Conservation (phyloP, 2,797 vertebrate species). For the Channa striata region DNA sequence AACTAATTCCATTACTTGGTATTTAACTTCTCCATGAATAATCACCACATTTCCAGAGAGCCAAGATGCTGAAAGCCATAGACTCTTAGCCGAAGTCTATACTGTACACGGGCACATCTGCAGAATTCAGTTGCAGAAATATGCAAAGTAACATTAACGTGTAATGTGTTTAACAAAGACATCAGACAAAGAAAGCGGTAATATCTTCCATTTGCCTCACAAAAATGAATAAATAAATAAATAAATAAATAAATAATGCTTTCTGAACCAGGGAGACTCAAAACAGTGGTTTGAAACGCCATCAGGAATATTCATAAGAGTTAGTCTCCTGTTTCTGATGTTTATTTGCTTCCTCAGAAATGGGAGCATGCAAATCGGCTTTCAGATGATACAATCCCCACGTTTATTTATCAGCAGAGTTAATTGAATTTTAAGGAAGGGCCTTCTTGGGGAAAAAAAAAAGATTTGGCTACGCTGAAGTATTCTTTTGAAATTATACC, state of each 20-base stretch:
- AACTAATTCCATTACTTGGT: constrained; percentile 73
- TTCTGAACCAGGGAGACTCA: constrained; percentile 48
- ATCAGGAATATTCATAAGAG: constrained; percentile 72
- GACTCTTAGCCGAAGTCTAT: constrained; percentile 6
- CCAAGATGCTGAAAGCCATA: constrained; percentile 40
- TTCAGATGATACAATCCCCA: constrained; percentile 79
- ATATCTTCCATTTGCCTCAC: constrained; percentile 58
- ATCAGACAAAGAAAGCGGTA: constrained; percentile 52
- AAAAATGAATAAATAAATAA: constrained; percentile 51
- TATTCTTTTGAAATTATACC: constrained; percentile 91
- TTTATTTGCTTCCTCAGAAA: constrained; percentile 70
- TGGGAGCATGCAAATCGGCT: constrained; percentile 74
- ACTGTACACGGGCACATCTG: constrained; percentile 28
- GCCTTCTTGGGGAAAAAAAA: constrained; percentile 57
- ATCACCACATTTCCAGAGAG: constrained; percentile 41
- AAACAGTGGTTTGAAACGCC: constrained; percentile 56
- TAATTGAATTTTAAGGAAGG: constrained; percentile 84
- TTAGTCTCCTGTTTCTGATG: constrained; percentile 70
- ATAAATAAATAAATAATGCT: constrained; percentile 64
- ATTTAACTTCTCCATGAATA: constrained; percentile 58
- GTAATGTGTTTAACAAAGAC: constrained; percentile 39
- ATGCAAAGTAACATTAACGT: constrained; percentile 65
- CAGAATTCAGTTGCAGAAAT: constrained; percentile 60
- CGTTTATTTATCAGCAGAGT: constrained; percentile 77
- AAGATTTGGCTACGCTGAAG: constrained; percentile 72